Conservation (phyloP, 2,113 vertebrate genomes). For the Lamprotornis superbus region DNA sequence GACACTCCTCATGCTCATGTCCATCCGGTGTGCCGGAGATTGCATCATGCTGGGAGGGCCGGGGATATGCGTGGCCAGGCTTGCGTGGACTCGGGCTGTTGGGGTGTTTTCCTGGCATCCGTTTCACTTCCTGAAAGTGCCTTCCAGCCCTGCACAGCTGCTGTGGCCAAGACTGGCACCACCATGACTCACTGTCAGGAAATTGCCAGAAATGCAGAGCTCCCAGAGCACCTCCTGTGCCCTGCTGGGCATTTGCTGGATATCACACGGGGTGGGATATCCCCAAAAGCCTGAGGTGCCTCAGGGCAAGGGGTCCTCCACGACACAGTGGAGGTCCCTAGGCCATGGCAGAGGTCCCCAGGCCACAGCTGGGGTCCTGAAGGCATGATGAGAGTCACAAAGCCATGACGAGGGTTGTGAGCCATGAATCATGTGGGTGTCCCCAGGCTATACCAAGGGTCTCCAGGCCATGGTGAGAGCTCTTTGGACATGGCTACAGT, state of each 20-base stretch:
- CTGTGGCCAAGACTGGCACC: fast-evolving
- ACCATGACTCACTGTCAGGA: not conserved
- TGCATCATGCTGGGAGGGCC: not conserved
- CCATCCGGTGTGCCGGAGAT: fast-evolving
- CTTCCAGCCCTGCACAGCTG: fast-evolving
- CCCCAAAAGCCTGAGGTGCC: not conserved
- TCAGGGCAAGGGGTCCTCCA: not conserved
- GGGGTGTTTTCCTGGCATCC: not conserved
- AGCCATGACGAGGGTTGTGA: not conserved
- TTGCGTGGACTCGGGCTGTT: not conserved
- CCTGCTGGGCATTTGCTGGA: fast-evolving
- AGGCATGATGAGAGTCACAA: not conserved
- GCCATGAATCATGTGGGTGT: not conserved
- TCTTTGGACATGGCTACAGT: too few species aligned
- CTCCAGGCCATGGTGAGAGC: fast-evolving
- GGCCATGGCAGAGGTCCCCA: not conserved
- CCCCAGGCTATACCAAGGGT: fast-evolving
- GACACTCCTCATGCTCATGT: fast-evolving
- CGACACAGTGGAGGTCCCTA: not conserved
- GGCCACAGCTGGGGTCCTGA: not conserved
- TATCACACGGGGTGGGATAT: fast-evolving
- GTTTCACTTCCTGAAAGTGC: slow-evolving; percentile 12
- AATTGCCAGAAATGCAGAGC: not conserved
- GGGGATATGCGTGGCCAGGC: not conserved
- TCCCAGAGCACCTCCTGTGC: not conserved